Base-by-base conservation (phyloP, 2,888 invertebrate species). In the Crocallis elinguaria region DNA sequence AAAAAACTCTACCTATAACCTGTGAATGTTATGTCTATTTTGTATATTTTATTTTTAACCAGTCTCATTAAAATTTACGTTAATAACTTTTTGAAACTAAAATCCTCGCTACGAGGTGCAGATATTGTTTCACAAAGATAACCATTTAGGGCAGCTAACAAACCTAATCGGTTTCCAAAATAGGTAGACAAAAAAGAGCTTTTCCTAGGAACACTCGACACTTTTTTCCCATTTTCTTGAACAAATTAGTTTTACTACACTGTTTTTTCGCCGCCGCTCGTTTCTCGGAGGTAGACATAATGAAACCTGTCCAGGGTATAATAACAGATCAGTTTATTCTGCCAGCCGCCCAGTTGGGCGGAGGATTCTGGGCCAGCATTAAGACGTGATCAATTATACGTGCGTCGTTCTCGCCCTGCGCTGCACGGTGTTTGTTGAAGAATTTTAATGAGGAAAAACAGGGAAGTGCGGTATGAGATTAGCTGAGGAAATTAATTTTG, bases 331-430 rank as follows among this genome's bases (percentile, higher is more conserved):
- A 77, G 73, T 78, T 76, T 79, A 82, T 82, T 82, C 73, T 78
- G 66, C 58, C 57, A 52, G 63, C 51, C 41, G 25, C 33, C 44
- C 29, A 29, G 51, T 27, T 39, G 64, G 58, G 37, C 55, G 53
- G 62, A 55, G 60, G 58, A 49, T 58, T 54, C 53, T 30, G 25
- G 27, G 48, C 41, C 52, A 54, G 64, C 69, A 75, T 77, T 73
- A 79, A 78, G 79, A 81, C 77, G 79, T 80, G 80, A 83, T 84
- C 84, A 84, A 84, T 84, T 83, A 83, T 75, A 77, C 70, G 72
- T 69, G 70, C 73, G 69, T 69, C 73, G 64, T 67, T 64, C 65
- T 60, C 65, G 59, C 60, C 60, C 56, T 55, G 58, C 63, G 50
- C 63, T 65, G 61, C 46, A 51, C 56, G 50, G 60, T 67, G 67